These are phyloP conservation scores for Oreortyx pictus DNA, from an alignment of 2,797 vertebrate species.

Conservation along the genomic window DNA sequence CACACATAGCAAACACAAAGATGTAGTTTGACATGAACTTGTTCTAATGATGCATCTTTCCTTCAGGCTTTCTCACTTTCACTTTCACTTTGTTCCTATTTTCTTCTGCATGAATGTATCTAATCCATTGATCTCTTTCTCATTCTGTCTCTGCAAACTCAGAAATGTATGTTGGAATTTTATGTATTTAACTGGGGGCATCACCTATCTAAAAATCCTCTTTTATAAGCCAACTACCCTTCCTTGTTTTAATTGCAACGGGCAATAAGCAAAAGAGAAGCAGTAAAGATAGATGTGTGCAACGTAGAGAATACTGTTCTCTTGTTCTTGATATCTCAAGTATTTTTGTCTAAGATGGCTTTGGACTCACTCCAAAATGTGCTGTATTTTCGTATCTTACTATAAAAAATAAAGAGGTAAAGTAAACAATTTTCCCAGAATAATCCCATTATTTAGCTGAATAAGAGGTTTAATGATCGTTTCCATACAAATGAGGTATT, in stretches of 20 bases:
- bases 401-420: constrained; percentile 6
- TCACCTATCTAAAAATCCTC: background rate
- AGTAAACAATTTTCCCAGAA: background rate
- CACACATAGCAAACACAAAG: background rate
- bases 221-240: background rate
- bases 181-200: background rate
- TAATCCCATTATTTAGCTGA: constrained; percentile 39
- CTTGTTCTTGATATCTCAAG: constrained; percentile 10
- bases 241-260: constrained; percentile 16
- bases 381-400: constrained; percentile 4
- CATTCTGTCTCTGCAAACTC: background rate
- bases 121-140: background rate
- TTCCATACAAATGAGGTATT: constrained; percentile 8
- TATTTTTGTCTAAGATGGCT: constrained; percentile 50
- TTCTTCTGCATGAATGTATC: background rate
- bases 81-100: background rate
- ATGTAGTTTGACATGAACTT: background rate
- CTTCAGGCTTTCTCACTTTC: background rate
- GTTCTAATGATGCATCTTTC: background rate
- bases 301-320: constrained; percentile 1
- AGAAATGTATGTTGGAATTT: background rate
- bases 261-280: background rate
- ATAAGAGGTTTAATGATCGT: constrained; percentile 1
- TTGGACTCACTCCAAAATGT: constrained; percentile 44
- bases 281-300: background rate